Conservation (phyloP, 64 coral and sea anemone species). For the Platygyra sinensis region DNA sequence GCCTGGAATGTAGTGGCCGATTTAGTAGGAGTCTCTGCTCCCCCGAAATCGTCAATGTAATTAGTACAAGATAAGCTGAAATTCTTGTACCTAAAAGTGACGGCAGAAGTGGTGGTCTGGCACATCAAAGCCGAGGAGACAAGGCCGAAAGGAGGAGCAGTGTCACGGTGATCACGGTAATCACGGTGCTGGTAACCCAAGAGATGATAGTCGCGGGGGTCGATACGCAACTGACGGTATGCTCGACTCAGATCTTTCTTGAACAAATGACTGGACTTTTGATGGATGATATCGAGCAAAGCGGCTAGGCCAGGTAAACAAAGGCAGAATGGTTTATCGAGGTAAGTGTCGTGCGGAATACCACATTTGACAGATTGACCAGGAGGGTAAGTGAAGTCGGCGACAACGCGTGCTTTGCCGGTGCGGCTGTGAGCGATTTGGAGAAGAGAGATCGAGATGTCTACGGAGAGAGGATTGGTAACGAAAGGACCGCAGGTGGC, state of each 20-base stretch:
- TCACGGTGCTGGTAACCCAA: constrained; percentile 6
- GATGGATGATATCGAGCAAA: background rate
- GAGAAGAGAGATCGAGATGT: background rate
- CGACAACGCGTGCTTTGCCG: background rate
- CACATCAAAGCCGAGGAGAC: constrained; percentile 14
- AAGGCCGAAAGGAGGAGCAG: background rate
- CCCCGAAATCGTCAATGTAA: constrained; percentile 16
- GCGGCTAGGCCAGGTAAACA: too few relatives aligned
- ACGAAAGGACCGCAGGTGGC: background rate
- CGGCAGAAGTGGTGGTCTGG: constrained; percentile 31
- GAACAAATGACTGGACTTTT: background rate
- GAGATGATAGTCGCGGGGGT: background rate
- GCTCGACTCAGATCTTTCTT: background rate
- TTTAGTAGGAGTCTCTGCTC: background rate
- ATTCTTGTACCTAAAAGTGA: constrained; percentile 9
- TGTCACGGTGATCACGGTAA: too few relatives aligned
- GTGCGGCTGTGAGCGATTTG: background rate
- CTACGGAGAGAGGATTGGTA: background rate
- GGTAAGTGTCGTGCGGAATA: too few relatives aligned
- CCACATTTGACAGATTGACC: too few relatives aligned
- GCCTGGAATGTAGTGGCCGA: background rate
- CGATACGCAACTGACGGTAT: background rate
- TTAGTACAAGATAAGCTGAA: constrained; percentile 1
- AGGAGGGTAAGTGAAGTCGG: background rate
- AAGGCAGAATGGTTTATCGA: too few relatives aligned